Evolutionary conservation across 2,888 invertebrate species (phyloP).

Genomic region (Tetragonisca angustula): DNA sequence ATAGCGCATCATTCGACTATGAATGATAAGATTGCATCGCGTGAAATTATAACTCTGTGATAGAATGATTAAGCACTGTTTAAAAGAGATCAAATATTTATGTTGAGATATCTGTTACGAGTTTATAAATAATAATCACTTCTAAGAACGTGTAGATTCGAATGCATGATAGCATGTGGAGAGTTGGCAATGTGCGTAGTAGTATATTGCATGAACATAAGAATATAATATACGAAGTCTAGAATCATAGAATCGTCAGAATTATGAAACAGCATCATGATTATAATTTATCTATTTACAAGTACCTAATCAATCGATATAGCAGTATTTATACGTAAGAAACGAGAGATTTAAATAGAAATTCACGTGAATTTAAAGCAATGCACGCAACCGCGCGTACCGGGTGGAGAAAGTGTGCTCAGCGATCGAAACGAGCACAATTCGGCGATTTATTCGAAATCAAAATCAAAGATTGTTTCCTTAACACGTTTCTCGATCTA

Average conservation of each 20-base stretch:
- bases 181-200: too few relatives aligned
- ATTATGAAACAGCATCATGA: not conserved
- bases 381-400: not conserved
- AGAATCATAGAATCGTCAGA: not conserved
- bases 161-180: too few relatives aligned
- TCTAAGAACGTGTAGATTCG: too few relatives aligned
- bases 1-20: too few relatives aligned
- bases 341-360: not conserved
- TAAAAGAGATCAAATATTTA: too few relatives aligned
- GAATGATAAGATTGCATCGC: too few relatives aligned
- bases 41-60: too few relatives aligned
- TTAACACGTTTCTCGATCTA: slow-evolving; percentile 60
- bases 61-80: too few relatives aligned
- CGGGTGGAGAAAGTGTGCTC: slow-evolving; percentile 74
- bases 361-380: slow-evolving; percentile 24
- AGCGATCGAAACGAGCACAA: slow-evolving; percentile 73
- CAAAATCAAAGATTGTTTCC: slow-evolving; percentile 72
- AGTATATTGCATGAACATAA: not conserved
- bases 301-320: not conserved
- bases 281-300: not conserved
- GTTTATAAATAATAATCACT: too few relatives aligned
- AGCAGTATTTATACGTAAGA: not conserved
- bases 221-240: not conserved
- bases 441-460: slow-evolving; percentile 75
- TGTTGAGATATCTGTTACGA: too few relatives aligned